These are phyloP conservation scores for Burhinus oedicnemus DNA, from an alignment of 2,113 vertebrate species.

Conservation along the genomic window DNA sequence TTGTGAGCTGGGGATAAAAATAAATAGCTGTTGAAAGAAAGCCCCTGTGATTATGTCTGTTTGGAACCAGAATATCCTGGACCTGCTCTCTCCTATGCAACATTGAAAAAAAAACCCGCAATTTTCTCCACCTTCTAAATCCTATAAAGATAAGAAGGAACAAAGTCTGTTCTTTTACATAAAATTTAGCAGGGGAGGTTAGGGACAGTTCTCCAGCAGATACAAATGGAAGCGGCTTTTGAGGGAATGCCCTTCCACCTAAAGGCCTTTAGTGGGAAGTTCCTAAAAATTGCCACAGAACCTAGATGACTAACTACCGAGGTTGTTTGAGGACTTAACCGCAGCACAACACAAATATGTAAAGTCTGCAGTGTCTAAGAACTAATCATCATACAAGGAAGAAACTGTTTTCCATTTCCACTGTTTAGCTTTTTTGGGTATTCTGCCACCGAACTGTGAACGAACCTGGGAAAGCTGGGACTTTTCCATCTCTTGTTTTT, in stretches of 20 bases:
- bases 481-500: not conserved
- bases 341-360: not conserved
- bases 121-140: not conserved
- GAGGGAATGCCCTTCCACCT: not conserved
- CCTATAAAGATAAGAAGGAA: not conserved
- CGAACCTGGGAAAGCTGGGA: conserved; percentile 23
- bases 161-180: not conserved
- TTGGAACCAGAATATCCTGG: conserved; percentile 1
- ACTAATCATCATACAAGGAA: not conserved
- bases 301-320: not conserved
- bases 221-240: not conserved
- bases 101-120: not conserved
- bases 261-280: not conserved
- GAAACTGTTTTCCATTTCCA: not conserved
- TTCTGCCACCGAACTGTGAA: conserved; percentile 3
- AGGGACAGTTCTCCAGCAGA: not conserved
- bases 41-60: not conserved
- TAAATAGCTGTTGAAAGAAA: conserved; percentile 8
- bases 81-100: not conserved
- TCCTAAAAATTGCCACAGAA: conserved; percentile 13
- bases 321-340: conserved; percentile 20
- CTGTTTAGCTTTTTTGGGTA: not conserved
- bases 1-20: conserved; percentile 16
- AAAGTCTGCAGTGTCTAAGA: not conserved
- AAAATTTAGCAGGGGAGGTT: not conserved